Conservation (phyloP, 2,888 invertebrate species). For the Selenia dentaria region DNA sequence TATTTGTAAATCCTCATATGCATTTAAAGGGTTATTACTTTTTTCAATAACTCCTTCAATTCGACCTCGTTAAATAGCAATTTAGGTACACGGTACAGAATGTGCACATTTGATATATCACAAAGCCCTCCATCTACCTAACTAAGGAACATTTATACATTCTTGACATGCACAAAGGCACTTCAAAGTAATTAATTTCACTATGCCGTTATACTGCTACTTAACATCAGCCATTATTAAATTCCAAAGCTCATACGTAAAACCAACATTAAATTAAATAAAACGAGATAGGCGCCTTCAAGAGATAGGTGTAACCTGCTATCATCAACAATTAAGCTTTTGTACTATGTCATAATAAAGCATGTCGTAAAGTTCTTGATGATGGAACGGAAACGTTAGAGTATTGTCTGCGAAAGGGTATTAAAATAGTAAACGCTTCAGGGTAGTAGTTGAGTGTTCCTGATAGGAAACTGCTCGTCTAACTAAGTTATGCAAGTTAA, state of each 20-base stretch:
- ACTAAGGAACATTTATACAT: constrained; percentile 12
- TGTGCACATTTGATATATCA: constrained; percentile 11
- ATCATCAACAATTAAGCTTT: neutral
- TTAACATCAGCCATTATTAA: constrained; percentile 15
- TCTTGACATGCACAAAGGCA: constrained; percentile 19
- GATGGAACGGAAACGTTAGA: neutral
- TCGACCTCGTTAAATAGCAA: constrained; percentile 2
- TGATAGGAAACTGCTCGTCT: constrained; percentile 32
- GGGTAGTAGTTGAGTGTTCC: constrained; percentile 20
- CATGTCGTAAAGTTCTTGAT: too few relatives aligned
- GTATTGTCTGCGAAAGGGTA: constrained; percentile 1
- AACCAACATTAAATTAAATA: constrained; percentile 14
- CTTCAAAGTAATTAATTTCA: constrained; percentile 19
- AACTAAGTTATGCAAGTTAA: constrained; percentile 44
- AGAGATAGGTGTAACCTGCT: constrained; percentile 1
- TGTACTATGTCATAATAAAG: neutral
- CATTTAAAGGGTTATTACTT: too few relatives aligned
- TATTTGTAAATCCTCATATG: too few relatives aligned
- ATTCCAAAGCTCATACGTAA: constrained; percentile 13
- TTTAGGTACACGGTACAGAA: constrained; percentile 2
- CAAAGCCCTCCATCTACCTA: neutral
- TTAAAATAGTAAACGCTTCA: constrained; percentile 1
- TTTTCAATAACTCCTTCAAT: too few relatives aligned
- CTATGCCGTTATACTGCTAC: constrained; percentile 2
- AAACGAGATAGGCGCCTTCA: constrained; percentile 7